Evolutionary conservation across 2,797 vertebrate species (phyloP).

Genomic region (Lacerta agilis): DNA sequence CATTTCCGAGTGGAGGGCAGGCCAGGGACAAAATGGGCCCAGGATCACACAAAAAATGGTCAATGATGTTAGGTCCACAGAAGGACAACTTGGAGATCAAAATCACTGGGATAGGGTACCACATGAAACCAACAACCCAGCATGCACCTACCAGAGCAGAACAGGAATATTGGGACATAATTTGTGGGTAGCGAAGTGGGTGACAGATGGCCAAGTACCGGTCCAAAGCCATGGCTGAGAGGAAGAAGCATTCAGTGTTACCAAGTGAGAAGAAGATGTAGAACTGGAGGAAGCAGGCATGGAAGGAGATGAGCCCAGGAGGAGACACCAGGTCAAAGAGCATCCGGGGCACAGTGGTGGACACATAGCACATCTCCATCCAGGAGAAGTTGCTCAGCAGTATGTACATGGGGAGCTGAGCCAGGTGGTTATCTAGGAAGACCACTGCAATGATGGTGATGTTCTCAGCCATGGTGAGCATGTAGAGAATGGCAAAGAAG

Average conservation of each 20-base stretch:
- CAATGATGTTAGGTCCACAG: slow-evolving; percentile 61
- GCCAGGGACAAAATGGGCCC: background rate
- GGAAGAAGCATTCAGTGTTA: slow-evolving; percentile 61
- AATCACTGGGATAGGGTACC: background rate
- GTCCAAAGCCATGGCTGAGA: slow-evolving; percentile 68
- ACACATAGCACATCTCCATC: slow-evolving; percentile 58
- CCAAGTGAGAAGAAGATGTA: slow-evolving; percentile 67
- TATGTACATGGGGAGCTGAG: background rate
- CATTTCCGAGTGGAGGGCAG: background rate
- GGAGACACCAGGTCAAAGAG: background rate
- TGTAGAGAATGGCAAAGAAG: background rate
- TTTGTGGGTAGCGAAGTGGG: slow-evolving; percentile 49
- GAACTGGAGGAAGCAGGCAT: slow-evolving; percentile 10
- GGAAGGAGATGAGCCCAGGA: background rate
- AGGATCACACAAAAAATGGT: slow-evolving; percentile 66
- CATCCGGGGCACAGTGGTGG: slow-evolving; percentile 46
- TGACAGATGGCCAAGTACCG: slow-evolving; percentile 63
- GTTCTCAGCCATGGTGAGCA: background rate
- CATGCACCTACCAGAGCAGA: slow-evolving; percentile 42
- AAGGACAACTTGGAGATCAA: slow-evolving; percentile 50
- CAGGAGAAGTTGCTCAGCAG: slow-evolving; percentile 59
- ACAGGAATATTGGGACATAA: no score
- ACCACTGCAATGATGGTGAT: slow-evolving; percentile 18
- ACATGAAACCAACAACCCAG: slow-evolving; percentile 41
- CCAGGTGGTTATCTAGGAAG: background rate